phyloP scores from a whole-genome alignment of 1,140 invertebrate genomes.

The Meloidogyne hapla region DNA sequence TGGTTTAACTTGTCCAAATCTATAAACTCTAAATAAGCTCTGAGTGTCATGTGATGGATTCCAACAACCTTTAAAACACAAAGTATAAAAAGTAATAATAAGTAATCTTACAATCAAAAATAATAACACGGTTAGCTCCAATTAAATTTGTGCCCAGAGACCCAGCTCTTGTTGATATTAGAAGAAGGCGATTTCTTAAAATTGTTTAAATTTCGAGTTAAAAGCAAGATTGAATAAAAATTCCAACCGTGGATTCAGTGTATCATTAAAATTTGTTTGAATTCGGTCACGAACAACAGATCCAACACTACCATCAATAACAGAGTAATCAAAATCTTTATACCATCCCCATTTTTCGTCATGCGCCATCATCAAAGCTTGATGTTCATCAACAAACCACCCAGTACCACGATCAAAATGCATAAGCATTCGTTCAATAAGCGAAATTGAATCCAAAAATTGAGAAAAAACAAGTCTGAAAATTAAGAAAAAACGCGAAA shows the following conservation, averaged over 20 bases:
- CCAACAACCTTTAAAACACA: constrained; percentile 23
- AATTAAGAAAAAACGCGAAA: no score
- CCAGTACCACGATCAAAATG: constrained; percentile 55
- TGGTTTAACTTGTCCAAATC: constrained; percentile 78
- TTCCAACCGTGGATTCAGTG: constrained; percentile 44
- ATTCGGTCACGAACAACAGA: constrained; percentile 25
- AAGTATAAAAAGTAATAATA: constrained; percentile 74
- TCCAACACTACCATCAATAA: constrained; percentile 53
- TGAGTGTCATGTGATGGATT: constrained; percentile 79
- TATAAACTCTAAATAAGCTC: constrained; percentile 89
- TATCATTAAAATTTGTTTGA: constrained; percentile 55
- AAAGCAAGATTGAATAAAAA: no score
- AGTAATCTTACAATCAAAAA: constrained; percentile 85
- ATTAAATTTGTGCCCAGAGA: constrained; percentile 91
- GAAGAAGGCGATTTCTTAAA: constrained; percentile 73
- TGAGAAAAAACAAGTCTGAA: constrained; percentile 68
- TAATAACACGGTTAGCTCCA: constrained; percentile 90
- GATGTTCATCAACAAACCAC: constrained; percentile 59
- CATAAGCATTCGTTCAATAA: constrained; percentile 67
- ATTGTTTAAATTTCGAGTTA: not conserved
- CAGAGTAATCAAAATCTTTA: constrained; percentile 47
- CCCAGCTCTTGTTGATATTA: constrained; percentile 92
- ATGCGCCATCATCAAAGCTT: constrained; percentile 42
- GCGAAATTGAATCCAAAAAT: constrained; percentile 65
- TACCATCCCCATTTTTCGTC: constrained; percentile 59